A percentile compares a stretch with the other conserved stretches of the same genome.
Conservation (phyloP, 1,140 invertebrate genomes). For the Lucilia sericata region DNA sequence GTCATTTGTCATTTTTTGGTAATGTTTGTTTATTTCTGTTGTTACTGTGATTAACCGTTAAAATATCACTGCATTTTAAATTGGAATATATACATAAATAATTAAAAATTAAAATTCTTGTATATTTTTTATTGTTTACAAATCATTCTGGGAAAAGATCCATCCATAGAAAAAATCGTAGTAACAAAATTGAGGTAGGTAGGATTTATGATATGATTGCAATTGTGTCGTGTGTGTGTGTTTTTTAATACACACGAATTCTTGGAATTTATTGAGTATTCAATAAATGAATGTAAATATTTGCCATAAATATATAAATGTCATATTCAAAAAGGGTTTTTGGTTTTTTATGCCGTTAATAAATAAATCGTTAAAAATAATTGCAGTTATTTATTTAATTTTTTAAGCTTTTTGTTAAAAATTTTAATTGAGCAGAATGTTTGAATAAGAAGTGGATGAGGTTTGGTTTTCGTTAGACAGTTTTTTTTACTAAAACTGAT, state of each 20-base stretch:
- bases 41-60: not conserved
- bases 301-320: not conserved
- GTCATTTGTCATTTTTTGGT: slow-evolving; percentile 27
- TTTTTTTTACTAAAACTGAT: too few relatives aligned
- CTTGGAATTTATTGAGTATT: not conserved
- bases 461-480: not conserved
- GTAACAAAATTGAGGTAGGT: too few relatives aligned
- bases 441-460: not conserved
- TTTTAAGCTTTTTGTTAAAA: too few relatives aligned
- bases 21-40: not conserved
- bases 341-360: too few relatives aligned
- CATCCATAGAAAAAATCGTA: too few relatives aligned
- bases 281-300: not conserved
- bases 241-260: too few relatives aligned
- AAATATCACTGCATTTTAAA: slow-evolving; percentile 16
- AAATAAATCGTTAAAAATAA: too few relatives aligned
- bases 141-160: not conserved
- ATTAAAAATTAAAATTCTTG: slow-evolving; percentile 8
- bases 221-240: too few relatives aligned
- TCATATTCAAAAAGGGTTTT: not conserved
- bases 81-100: slow-evolving; percentile 6
- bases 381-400: too few relatives aligned
- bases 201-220: too few relatives aligned
- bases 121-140: slow-evolving; percentile 1
- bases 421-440: too few relatives aligned